Percentiles rank a stretch among this genome's conserved stretches.
phyloP scores from a whole-genome alignment of 2,113 vertebrate genomes.

The Rhipidura dahli region DNA sequence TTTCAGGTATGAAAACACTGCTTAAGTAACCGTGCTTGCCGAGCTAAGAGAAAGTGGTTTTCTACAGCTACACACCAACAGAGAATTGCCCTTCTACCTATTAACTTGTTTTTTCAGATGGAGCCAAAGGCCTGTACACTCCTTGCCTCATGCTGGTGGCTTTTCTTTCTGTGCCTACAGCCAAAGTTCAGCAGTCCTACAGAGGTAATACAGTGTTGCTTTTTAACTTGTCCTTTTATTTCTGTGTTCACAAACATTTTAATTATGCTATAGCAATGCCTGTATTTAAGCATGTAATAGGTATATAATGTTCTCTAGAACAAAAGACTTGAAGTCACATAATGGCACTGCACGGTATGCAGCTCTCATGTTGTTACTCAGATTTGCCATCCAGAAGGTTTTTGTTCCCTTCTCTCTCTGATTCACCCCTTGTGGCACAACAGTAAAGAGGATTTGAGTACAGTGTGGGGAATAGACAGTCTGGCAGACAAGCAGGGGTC shows the following conservation, averaged over 20 bases:
- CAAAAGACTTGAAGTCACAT: constrained; percentile 32
- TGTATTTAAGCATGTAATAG: constrained; percentile 52
- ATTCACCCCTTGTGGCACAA: not conserved
- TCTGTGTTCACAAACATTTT: constrained; percentile 51
- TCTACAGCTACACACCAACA: not conserved
- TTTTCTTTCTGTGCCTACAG: constrained; percentile 22
- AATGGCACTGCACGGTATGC: not conserved
- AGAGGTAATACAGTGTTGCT: not conserved
- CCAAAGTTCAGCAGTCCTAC: not conserved
- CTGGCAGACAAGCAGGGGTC: constrained; percentile 5
- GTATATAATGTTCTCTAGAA: constrained; percentile 44
- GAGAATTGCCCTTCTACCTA: not conserved
- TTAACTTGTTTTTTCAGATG: not conserved
- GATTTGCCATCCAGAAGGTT: not conserved
- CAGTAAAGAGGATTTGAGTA: constrained; percentile 16
- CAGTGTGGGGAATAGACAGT: not conserved
- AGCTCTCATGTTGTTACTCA: not conserved
- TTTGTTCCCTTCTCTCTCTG: not conserved
- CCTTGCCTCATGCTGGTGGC: not conserved
- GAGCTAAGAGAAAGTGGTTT: not conserved
- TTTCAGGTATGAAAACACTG: not conserved
- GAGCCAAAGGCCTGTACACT: not conserved
- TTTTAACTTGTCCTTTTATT: constrained; percentile 42
- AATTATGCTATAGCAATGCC: constrained; percentile 32
- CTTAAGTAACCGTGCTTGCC: not conserved